Base-by-base conservation (phyloP, 2,888 invertebrate species). In the Zaprionus lineosus region DNA sequence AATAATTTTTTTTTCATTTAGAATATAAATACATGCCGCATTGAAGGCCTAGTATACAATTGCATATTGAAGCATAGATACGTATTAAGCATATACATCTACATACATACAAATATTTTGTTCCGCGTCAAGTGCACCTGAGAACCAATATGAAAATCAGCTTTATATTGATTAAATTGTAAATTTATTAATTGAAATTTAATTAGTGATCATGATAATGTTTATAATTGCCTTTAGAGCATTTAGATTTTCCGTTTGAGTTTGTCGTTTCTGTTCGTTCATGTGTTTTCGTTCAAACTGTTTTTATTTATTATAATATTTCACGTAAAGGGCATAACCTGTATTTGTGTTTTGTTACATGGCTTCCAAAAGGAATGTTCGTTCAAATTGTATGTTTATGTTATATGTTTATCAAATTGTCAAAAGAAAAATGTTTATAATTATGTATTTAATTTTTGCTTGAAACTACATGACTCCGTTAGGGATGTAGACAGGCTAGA, bases 141-240 rank as follows among this genome's bases (percentile, higher is more conserved):
- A 47, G 43, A 47, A 60, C 33, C 40, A 48, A 50, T 51, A 63
- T 57, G 33, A 61, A 61, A 46, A 26, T 69, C 75, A 81, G 79
- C 79, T 84, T 81, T 81, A 81, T 79, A 82, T 62, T 81, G 63
- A 72, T 81, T 72, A 74, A 76, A 70, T 74, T 70, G 53, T 65
- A 60, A 69, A 51, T 62, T 73, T 64, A 71, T 78, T 75, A 79
- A 67, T 44, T 70, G 55, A 66, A 74, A 40, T 26, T 3, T 3
- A 19, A 19, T 44, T 73, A 34, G 71, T 53, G 57, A 43, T 34
- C 19, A 60, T 64, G 58, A 65, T 64, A 56, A 64, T 51, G 40
- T 46, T 53, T n/a, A 31, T 58, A 48, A 62, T 60, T 74, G 51
- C 64, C 31, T 24, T 53, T 57, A 40, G 34, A 55, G 40, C 56